Base-by-base conservation (phyloP, 1,140 invertebrate species). In the Pseudomyrmex sp. region DNA sequence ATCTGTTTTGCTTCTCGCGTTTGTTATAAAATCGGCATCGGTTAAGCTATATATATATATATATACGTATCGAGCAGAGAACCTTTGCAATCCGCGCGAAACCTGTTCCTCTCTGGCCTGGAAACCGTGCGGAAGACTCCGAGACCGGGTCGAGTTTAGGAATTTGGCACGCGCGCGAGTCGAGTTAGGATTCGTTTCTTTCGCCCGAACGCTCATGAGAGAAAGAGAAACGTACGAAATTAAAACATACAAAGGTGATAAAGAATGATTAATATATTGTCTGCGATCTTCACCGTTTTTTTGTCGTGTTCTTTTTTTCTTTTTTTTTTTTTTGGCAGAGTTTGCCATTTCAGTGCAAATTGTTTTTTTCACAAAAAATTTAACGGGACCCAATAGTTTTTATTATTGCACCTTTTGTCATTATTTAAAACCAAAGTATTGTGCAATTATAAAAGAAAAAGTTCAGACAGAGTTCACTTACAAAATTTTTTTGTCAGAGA, bases 81-180 rank as follows among this genome's bases (percentile, higher is more conserved):
- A 69, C 48, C 61, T 74, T 75, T 72, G 46, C 74, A 48, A 68
- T 63, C 44, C 70, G 76, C 56, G 69, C 54, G 59, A 85, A 88
- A 85, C 83, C 84, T 84, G 87, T 89, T 88, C 79, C 73, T 80
- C 72, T 80, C 73, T 89, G 87, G 82, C 87, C 87, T 89, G 86
- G 54, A 88, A 89, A 89, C 58, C 66, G 65, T 59, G 74, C 70
- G 79, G 54, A 82, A 65, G 63, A 59, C 26, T 63, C 61, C 35
- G 35, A 35, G 83, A 72, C 62, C 74, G 58, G 65, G 54, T 85
- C 66, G 52, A 54, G n/a, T 52, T 66, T 66, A 83, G 87, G 88
- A 89, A 88, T 89, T 89, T 86, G 80, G 87, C 88, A 84, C 87
- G 76, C 69, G 69, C 58, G 12, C 15, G 35, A 46, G 15, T 50